Base-by-base conservation (phyloP, 2,888 invertebrate species). In the Pristionchus entomophagus region DNA sequence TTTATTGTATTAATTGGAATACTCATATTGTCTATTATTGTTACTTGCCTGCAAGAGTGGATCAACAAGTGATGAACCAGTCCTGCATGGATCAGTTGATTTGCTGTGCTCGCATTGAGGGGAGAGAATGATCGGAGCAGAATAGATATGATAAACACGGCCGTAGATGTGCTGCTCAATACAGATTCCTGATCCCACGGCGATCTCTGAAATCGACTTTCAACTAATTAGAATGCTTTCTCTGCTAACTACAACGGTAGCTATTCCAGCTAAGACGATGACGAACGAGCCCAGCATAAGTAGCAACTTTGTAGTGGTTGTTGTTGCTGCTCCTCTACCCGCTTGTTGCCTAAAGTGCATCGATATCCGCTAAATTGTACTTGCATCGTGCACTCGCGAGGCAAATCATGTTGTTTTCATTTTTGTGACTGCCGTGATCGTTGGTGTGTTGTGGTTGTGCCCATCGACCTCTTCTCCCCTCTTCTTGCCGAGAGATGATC, bases 371-470 rank as follows among this genome's bases (percentile, higher is more conserved):
- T 29, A 29, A 17, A 65, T 35, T 1, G 35, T 6, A 65, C 35
- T 65, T 65, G 29, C 17, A 14, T n/a, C 29, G 35, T 65, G 65
- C 17, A 32, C 65, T 65, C 35, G 22, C 32, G 19, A 17, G 65
- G 8, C 65, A 65, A 65, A 65, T 65, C 32, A 35, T 35, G 65
- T 65, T 65, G 38, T 65, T 65, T 65, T 65, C 65, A 29, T 14
- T 32, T 32, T 14, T 26, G 26, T 32, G 17, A 35, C 5, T 19
- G 65, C 5, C 10, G 35, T 17, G 65, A 65, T 65, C 65, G 65
- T 65, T 65, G 65, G 19, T 38, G 65, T 38, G 38, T 73, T 73
- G 73, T 22, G 17, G 8, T 56, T 56, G 56, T 73, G 38, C 73
- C 41, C 45, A n/a, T 65, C 29, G 3, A 2, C n/a, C 41, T 32